These are phyloP conservation scores for Philereme vetulata DNA, from an alignment of 2,888 invertebrate genomes.

Conservation along the genomic window DNA sequence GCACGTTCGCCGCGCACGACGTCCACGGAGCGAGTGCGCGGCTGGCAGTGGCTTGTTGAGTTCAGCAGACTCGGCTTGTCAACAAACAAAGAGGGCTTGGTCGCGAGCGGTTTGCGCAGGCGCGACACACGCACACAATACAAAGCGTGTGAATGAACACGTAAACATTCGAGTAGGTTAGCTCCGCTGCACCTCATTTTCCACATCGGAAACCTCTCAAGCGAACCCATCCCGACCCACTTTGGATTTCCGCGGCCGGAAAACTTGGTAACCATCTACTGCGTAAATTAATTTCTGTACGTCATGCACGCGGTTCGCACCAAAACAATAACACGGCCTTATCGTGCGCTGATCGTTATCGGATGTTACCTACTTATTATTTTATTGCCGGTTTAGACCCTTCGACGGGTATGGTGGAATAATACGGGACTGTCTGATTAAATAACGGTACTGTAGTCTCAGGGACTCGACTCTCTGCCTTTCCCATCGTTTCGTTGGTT, in stretches of 20 bases:
- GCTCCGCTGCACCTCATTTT: conserved; percentile 27
- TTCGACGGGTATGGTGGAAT: conserved; percentile 21
- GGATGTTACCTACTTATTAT: conserved; percentile 24
- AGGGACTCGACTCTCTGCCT: too few species aligned
- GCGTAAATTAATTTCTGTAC: conserved; percentile 19
- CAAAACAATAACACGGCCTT: conserved; percentile 41
- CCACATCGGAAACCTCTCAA: conserved; percentile 18
- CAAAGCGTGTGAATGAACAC: conserved; percentile 73
- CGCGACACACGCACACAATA: conserved; percentile 63
- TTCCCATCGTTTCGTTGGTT: too few species aligned
- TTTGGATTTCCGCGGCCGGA: conserved; percentile 3
- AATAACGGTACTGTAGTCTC: too few species aligned
- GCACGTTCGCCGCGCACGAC: conserved; percentile 58
- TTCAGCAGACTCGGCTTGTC: conserved; percentile 68
- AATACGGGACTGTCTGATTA: background rate
- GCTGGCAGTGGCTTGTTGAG: conserved; percentile 54
- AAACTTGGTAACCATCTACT: conserved; percentile 10
- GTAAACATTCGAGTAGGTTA: conserved; percentile 63
- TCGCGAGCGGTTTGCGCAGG: conserved; percentile 62
- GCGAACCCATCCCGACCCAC: conserved; percentile 3
- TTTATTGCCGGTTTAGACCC: conserved; percentile 31
- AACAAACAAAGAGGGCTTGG: conserved; percentile 81
- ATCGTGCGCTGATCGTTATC: conserved; percentile 35
- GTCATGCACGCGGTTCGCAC: conserved; percentile 20
- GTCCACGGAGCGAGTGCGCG: conserved; percentile 56